These are phyloP conservation scores for Limanda limanda DNA, from an alignment of 2,113 vertebrate genomes.

Conservation along the genomic window DNA sequence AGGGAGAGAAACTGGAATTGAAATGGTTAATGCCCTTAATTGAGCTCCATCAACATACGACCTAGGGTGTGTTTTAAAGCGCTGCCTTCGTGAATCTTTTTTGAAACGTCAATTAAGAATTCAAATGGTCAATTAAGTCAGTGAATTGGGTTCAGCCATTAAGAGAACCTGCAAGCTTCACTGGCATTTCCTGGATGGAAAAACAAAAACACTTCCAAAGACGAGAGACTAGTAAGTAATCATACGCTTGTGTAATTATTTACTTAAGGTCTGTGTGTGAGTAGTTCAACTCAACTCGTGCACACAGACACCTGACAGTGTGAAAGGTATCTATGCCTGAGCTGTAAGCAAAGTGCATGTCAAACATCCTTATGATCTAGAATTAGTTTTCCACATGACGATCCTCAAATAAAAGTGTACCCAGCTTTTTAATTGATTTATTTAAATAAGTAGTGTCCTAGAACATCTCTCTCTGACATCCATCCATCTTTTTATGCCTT, in stretches of 20 bases:
- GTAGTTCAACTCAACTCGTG: too few relatives aligned
- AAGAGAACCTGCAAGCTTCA: conserved; percentile 47
- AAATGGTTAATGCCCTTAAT: conserved; percentile 47
- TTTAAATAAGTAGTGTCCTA: conserved; percentile 19
- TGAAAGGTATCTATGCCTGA: neutral
- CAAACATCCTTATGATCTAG: neutral
- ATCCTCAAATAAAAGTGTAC: neutral
- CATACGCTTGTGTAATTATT: neutral
- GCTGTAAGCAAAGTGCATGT: neutral
- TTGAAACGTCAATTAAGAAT: conserved; percentile 62
- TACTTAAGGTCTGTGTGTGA: neutral
- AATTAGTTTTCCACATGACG: neutral
- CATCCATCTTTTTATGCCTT: neutral
- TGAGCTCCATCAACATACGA: conserved; percentile 35
- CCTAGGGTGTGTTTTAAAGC: conserved; percentile 51
- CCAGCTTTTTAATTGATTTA: too few relatives aligned
- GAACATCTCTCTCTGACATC: conserved; percentile 19
- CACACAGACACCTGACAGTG: neutral
- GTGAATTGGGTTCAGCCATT: conserved; percentile 48
- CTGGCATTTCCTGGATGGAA: conserved; percentile 33
- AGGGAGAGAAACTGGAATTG: conserved; percentile 22
- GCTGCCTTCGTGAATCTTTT: conserved; percentile 50
- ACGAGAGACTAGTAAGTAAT: neutral
- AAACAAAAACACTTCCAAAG: neutral
- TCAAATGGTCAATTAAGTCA: conserved; percentile 63